A percentile compares a stretch with the other conserved stretches of the same genome.
Conservation (phyloP, 2,888 invertebrate species). For the Augiades crinisus region DNA sequence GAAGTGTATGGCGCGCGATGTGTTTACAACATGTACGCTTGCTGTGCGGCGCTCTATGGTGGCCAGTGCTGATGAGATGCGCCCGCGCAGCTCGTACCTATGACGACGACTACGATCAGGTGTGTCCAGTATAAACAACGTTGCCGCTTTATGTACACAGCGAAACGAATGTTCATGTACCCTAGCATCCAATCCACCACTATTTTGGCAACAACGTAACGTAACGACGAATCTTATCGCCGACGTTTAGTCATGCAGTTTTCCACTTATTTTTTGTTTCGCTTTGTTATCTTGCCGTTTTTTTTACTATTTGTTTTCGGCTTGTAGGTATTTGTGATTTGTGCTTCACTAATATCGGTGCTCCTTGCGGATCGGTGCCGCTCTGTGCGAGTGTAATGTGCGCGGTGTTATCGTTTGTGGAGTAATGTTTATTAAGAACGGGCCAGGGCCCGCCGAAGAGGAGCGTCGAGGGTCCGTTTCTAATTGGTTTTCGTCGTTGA, state of each 20-base stretch:
- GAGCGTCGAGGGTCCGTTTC: conserved; percentile 86
- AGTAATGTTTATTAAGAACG: conserved; percentile 80
- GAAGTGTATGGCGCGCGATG: conserved; percentile 79
- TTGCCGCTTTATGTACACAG: conserved; percentile 61
- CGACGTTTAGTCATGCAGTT: conserved; percentile 62
- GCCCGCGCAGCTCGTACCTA: conserved; percentile 64
- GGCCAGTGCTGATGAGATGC: conserved; percentile 73
- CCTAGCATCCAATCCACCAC: conserved; percentile 54
- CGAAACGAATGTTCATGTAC: conserved; percentile 48
- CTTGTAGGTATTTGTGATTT: conserved; percentile 64
- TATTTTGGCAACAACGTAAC: conserved; percentile 55
- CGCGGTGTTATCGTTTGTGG: conserved; percentile 56
- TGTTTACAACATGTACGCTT: conserved; percentile 77
- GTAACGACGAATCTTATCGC: conserved; percentile 41
- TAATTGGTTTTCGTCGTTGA: conserved; percentile 91
- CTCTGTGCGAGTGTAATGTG: conserved; percentile 66
- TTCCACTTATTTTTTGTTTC: conserved; percentile 61
- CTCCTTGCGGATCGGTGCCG: conserved; percentile 44
- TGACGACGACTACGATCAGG: conserved; percentile 79
- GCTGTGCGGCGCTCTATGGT: conserved; percentile 77
- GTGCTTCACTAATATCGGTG: conserved; percentile 58
- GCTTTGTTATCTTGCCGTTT: conserved; percentile 57
- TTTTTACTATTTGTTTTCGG: conserved; percentile 49
- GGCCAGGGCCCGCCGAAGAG: conserved; percentile 72
- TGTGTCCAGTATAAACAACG: conserved; percentile 55